These are phyloP conservation scores for Marmota flaviventris DNA, from an alignment of 2,113 vertebrate species.

Conservation along the genomic window DNA sequence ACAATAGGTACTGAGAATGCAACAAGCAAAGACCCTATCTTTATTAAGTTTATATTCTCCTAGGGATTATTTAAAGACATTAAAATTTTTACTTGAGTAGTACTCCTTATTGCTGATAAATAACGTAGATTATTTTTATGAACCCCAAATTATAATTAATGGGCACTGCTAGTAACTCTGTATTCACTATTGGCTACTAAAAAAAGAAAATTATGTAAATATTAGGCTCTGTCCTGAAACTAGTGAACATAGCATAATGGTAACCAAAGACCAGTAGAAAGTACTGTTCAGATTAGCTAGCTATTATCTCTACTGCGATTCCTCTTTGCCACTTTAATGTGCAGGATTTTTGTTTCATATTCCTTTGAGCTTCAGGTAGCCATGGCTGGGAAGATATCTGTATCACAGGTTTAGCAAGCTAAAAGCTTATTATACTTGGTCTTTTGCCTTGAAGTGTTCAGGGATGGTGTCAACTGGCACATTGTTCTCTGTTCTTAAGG, in stretches of 20 bases:
- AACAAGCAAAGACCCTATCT: background rate
- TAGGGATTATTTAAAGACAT: conserved; percentile 33
- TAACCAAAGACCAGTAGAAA: background rate
- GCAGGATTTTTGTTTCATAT: background rate
- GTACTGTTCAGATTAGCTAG: background rate
- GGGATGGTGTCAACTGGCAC: background rate
- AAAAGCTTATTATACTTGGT: background rate
- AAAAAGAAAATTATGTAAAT: background rate
- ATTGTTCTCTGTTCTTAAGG: conserved; percentile 31
- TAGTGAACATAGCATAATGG: background rate
- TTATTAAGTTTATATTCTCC: background rate
- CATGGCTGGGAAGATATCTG: background rate
- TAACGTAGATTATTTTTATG: conserved; percentile 12
- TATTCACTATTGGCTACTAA: background rate
- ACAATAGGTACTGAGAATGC: background rate
- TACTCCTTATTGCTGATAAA: conserved; percentile 4
- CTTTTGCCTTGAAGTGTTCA: conserved; percentile 11
- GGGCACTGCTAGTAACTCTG: background rate
- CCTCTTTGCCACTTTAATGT: background rate
- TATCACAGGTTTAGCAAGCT: background rate
- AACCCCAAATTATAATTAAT: conserved; percentile 8
- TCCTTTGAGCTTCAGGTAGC: background rate
- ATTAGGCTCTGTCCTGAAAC: background rate
- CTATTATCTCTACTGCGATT: background rate
- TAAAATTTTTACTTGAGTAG: background rate